These are phyloP conservation scores for Bursaphelenchus okinawaensis DNA, from an alignment of 2,888 invertebrate genomes.

Conservation along the genomic window DNA sequence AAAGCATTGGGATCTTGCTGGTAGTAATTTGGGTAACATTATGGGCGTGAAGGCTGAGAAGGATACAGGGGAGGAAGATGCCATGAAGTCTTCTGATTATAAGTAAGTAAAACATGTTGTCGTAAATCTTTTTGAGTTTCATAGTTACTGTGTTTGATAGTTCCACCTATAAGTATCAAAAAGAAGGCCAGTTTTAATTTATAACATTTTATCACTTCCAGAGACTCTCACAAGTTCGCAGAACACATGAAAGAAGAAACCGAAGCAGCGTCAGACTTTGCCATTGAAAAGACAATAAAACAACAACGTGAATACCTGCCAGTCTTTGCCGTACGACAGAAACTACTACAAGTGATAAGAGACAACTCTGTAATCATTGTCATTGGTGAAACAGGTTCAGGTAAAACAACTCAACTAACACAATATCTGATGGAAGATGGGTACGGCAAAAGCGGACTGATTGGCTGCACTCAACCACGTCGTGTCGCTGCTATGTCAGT, in stretches of 20 bases:
- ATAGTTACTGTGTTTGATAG: neutral
- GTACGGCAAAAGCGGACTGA: conserved; percentile 74
- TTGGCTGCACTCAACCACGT: conserved; percentile 95
- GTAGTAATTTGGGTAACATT: conserved; percentile 88
- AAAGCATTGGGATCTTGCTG: conserved; percentile 97
- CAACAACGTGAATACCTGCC: conserved; percentile 85
- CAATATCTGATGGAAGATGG: conserved; percentile 97
- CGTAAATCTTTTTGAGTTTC: neutral
- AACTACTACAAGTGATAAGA: conserved; percentile 63
- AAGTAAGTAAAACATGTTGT: too few species aligned
- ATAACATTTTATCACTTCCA: conserved; percentile 67
- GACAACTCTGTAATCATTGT: conserved; percentile 65
- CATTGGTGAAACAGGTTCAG: conserved; percentile 68
- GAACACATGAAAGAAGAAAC: conserved; percentile 72
- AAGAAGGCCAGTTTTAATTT: too few species aligned
- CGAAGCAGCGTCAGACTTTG: conserved; percentile 70
- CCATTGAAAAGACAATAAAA: conserved; percentile 70
- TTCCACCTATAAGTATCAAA: too few species aligned
- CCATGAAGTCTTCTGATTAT: conserved; percentile 18
- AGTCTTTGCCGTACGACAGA: conserved; percentile 88
- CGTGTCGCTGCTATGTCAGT: conserved; percentile 97
- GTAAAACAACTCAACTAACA: conserved; percentile 85
- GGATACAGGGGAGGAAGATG: conserved; percentile 47
- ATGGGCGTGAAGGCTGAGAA: conserved; percentile 82
- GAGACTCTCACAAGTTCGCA: conserved; percentile 90